Conservation (phyloP, 1,140 invertebrate species). For the Coelopa frigida region DNA sequence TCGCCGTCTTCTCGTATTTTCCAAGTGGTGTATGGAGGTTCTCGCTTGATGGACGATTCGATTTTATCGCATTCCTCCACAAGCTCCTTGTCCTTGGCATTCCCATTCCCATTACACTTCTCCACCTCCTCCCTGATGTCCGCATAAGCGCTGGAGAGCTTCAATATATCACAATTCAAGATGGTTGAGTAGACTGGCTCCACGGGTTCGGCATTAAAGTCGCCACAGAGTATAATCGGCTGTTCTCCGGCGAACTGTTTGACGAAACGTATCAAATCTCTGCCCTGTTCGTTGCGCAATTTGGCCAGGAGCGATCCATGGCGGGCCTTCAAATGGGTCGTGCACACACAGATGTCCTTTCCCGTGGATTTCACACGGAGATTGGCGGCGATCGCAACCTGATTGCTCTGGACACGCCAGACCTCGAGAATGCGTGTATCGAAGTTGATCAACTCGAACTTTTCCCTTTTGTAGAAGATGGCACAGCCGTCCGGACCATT, state of each 20-base stretch:
- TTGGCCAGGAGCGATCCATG: conserved; percentile 60
- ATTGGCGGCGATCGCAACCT: conserved; percentile 60
- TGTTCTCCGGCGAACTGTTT: conserved; percentile 46
- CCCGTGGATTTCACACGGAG: conserved; percentile 51
- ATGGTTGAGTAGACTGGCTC: conserved; percentile 65
- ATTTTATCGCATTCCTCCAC: conserved; percentile 20
- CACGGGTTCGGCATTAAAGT: conserved; percentile 71
- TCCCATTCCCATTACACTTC: conserved; percentile 11
- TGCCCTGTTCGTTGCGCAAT: conserved; percentile 66
- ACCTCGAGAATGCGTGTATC: conserved; percentile 60
- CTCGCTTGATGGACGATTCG: conserved; percentile 45
- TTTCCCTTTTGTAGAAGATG: conserved; percentile 60
- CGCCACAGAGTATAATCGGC: conserved; percentile 64
- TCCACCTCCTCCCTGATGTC: conserved; percentile 34
- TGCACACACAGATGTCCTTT: conserved; percentile 59
- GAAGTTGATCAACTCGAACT: conserved; percentile 54
- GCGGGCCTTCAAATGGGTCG: conserved; percentile 74
- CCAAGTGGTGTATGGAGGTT: conserved; percentile 72
- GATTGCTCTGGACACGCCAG: conserved; percentile 63
- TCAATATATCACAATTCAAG: conserved; percentile 43
- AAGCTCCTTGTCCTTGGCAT: conserved; percentile 7
- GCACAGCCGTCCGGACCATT: conserved; percentile 77
- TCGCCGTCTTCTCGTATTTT: conserved; percentile 67
- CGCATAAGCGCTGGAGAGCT: conserved; percentile 49
- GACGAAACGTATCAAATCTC: conserved; percentile 60